phyloP scores from a whole-genome alignment of 2,113 vertebrate species.

The Corydoras sp. region DNA sequence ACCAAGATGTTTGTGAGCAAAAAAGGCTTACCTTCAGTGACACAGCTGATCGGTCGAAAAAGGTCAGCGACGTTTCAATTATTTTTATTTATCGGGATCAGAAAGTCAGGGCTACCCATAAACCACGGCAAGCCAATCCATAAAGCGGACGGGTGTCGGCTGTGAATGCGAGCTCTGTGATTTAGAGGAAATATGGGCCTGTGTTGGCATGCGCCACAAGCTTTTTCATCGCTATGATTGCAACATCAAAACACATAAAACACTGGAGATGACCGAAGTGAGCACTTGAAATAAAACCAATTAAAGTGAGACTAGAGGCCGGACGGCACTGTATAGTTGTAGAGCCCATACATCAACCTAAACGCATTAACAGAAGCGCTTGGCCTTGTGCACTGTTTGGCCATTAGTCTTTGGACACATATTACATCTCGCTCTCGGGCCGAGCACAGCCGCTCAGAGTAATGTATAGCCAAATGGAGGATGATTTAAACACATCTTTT shows the following conservation, averaged over 20 bases:
- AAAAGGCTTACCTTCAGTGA: background rate
- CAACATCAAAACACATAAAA: conserved; percentile 38
- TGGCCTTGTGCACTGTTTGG: conserved; percentile 36
- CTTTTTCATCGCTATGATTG: conserved; percentile 27
- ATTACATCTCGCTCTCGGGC: conserved; percentile 42
- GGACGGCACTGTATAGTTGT: conserved; percentile 22
- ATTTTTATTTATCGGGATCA: conserved; percentile 7
- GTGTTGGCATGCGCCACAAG: conserved; percentile 2
- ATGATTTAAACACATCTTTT: conserved; percentile 49
- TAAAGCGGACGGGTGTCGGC: background rate
- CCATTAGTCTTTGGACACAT: conserved; percentile 47
- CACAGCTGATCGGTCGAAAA: background rate
- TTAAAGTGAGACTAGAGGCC: conserved; percentile 38
- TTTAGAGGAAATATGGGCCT: conserved; percentile 3
- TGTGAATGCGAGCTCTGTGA: conserved; percentile 5
- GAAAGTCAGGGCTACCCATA: background rate
- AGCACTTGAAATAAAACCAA: conserved; percentile 44
- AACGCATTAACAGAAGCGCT: conserved; percentile 47
- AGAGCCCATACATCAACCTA: conserved; percentile 48
- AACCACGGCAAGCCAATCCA: background rate
- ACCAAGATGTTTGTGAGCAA: too few relatives aligned
- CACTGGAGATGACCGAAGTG: conserved; percentile 30
- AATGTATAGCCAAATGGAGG: conserved; percentile 45
- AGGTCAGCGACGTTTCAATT: conserved; percentile 9
- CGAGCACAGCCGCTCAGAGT: conserved; percentile 29